phyloP scores from a whole-genome alignment of 2,113 vertebrate species.

The Sula dactylatra region DNA sequence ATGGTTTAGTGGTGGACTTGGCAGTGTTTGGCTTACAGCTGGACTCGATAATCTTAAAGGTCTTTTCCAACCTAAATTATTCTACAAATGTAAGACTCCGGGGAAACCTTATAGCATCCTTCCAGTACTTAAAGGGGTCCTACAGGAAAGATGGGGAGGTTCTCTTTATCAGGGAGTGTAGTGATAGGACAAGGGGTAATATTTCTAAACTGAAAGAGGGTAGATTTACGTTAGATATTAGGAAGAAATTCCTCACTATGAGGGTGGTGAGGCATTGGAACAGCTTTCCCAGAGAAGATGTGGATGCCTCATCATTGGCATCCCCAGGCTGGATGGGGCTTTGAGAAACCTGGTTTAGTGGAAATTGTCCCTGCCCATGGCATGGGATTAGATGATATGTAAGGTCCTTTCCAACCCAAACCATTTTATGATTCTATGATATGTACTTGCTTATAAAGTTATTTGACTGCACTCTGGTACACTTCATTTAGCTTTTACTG shows the following conservation, averaged over 20 bases:
- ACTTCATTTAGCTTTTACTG: neutral
- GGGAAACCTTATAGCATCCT: neutral
- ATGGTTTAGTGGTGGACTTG: too few relatives aligned
- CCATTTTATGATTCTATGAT: neutral
- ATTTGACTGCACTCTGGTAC: neutral
- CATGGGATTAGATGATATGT: neutral
- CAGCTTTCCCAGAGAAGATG: neutral
- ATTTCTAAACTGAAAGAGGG: neutral
- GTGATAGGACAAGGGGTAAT: neutral
- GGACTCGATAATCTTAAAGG: too few relatives aligned
- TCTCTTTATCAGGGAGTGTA: neutral
- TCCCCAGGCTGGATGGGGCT: neutral
- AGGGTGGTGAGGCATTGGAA: neutral
- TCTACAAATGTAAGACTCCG: too few relatives aligned
- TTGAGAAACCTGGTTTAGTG: neutral
- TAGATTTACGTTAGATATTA: neutral
- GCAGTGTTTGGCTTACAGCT: too few relatives aligned
- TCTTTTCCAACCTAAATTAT: too few relatives aligned
- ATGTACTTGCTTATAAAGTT: neutral
- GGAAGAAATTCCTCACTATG: neutral
- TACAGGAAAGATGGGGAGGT: neutral
- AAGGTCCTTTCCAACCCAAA: neutral
- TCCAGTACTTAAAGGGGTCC: neutral
- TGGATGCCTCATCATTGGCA: rapidly evolving
- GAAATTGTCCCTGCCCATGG: neutral